Evolutionary conservation across 2,888 invertebrate genomes (phyloP), one percentile per base, ranked within the genome.

Genomic region (Tetramorium bicarinatum): DNA sequence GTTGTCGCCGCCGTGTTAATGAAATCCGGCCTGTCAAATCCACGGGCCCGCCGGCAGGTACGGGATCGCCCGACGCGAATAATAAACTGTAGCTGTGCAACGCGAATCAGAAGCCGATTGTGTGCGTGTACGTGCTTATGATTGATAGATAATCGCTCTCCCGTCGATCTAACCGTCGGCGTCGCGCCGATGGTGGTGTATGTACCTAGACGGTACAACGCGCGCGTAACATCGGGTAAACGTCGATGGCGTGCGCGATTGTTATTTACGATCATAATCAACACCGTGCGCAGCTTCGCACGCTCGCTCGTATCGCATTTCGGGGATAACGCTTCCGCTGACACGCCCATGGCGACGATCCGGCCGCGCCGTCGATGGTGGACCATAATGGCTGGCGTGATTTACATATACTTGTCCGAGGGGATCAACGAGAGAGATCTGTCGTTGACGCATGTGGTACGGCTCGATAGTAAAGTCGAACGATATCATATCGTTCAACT

Each of bases 221-320:
- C 69, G 91, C 85, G 79, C 84, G 87, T 88, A 90, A 92, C 92
- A 92, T 91, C 90, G 91, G 92, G 88, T 88, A 91, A 92, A 91
- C 88, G 92, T 92, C 92, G 88, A 91, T 92, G 86, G 62, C 76
- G 74, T 87, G 85, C 82, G 79, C 89, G 89, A 90, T 92, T 91
- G 92, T 92, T 93, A 92, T 93, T 93, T 93, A 93, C 90, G 93
- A 93, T 91, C 87, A 90, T 92, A 92, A 93, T 93, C 93, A 91
- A 90, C 86, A 77, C 34, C 62, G 67, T 6, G 62, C 82, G 75
- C 75, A 75, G 76, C 81, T 66, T 74, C 84, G 69, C 72, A 38
- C 67, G 52, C 64, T 41, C 56, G 61, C 82, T 82, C 82, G 81
- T 74, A 86, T 83, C 84, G 71, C 84, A 69, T 88, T 88, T 86